phyloP scores from a whole-genome alignment of 2,888 invertebrate genomes.

The Synanthedon vespiformis region DNA sequence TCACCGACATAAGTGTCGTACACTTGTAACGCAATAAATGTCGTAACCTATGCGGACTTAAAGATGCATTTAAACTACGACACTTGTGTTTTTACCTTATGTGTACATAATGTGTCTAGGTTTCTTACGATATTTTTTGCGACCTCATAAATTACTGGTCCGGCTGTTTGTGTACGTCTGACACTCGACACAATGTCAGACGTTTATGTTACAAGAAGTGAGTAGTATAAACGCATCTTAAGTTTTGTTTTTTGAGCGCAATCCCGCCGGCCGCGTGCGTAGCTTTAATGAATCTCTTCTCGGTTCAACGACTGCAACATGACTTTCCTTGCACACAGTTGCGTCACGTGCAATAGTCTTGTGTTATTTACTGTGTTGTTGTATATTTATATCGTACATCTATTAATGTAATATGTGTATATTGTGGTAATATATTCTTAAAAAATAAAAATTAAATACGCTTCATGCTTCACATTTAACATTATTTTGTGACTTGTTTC shows the following conservation, averaged over 20 bases:
- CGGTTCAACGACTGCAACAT: slow-evolving; percentile 64
- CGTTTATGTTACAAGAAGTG: not conserved
- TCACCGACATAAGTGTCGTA: not conserved
- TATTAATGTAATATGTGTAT: slow-evolving; percentile 66
- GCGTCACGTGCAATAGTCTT: slow-evolving; percentile 66
- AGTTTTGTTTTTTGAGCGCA: slow-evolving; percentile 1
- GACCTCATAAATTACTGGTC: no score
- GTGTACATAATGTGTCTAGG: no score
- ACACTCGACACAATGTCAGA: no score
- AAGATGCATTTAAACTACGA: no score
- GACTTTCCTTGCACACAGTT: slow-evolving; percentile 60
- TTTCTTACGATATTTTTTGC: no score
- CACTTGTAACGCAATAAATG: no score
- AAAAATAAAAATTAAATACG: slow-evolving; percentile 52
- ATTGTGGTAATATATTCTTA: slow-evolving; percentile 68
- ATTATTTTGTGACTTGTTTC: slow-evolving; percentile 66
- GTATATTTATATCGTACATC: slow-evolving; percentile 66
- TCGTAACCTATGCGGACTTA: no score
- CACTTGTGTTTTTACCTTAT: no score
- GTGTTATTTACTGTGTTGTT: slow-evolving; percentile 69
- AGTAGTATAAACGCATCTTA: not conserved
- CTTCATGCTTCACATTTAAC: slow-evolving; percentile 68
- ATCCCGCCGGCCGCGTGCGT: slow-evolving; percentile 12
- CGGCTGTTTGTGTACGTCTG: no score
- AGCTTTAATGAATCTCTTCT: slow-evolving; percentile 55